Percentiles rank a stretch among this genome's conserved stretches.
These are phyloP conservation scores for Mesaphorura yosii DNA, from an alignment of 1,140 invertebrate genomes.

Conservation along the genomic window DNA sequence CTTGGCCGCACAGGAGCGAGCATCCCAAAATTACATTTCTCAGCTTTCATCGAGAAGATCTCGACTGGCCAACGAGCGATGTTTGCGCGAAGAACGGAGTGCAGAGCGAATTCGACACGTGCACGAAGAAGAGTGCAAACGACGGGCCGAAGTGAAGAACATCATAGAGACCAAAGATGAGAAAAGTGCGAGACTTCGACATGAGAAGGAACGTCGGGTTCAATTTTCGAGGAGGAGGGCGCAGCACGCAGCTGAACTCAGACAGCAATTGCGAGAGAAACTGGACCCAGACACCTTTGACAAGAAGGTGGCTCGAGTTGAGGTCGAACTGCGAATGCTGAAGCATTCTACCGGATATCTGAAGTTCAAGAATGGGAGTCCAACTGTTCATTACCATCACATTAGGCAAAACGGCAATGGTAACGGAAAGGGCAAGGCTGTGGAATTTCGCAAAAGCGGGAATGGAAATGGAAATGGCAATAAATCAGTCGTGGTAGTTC, in stretches of 20 bases:
- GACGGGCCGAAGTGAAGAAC: constrained; percentile 14
- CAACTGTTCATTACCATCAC: too few species aligned
- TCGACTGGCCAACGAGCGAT: constrained; percentile 22
- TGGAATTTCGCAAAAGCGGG: too few species aligned
- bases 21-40: constrained; percentile 17
- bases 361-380: too few species aligned
- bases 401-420: too few species aligned
- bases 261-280: constrained; percentile 20
- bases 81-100: constrained; percentile 26
- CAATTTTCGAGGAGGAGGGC: constrained; percentile 22
- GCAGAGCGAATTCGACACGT: constrained; percentile 20
- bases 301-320: constrained; percentile 27
- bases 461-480: too few species aligned
- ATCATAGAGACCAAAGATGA: constrained; percentile 27
- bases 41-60: constrained; percentile 25
- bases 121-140: constrained; percentile 21
- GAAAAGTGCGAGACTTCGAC: constrained; percentile 16
- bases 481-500: too few species aligned
- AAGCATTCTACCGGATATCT: constrained; percentile 16
- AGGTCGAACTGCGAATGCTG: constrained; percentile 23
- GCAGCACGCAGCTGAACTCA: constrained; percentile 27
- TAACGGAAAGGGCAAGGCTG: too few species aligned
- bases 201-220: constrained; percentile 23
- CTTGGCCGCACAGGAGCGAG: constrained; percentile 24
- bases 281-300: constrained; percentile 30